Percentiles rank a stretch among this genome's conserved stretches.
These are phyloP conservation scores for Papilio glaucus DNA, from an alignment of 1,140 invertebrate genomes.

Conservation along the genomic window DNA sequence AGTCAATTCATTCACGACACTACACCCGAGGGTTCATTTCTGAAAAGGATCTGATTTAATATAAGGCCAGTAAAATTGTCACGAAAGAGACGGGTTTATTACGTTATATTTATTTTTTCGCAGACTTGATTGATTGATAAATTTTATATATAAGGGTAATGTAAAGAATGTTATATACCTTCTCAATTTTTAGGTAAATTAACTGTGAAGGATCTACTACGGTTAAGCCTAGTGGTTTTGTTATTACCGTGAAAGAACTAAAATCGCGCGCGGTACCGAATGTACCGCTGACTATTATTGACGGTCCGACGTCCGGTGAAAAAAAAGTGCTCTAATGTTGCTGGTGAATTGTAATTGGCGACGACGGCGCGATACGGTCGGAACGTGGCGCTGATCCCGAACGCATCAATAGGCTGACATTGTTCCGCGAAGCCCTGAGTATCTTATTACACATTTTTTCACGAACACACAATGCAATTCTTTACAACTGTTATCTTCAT, in stretches of 20 bases:
- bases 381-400: background rate
- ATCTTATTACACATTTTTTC: background rate
- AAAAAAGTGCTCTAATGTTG: too few relatives aligned
- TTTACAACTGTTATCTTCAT: background rate
- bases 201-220: too few relatives aligned
- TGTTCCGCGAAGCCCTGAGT: slow-evolving; percentile 1
- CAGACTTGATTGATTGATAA: slow-evolving; percentile 6
- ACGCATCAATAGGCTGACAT: background rate
- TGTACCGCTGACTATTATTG: too few relatives aligned
- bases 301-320: too few relatives aligned
- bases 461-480: background rate
- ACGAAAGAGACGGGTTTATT: background rate
- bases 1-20: background rate
- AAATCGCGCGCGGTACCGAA: too few relatives aligned
- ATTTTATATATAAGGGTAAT: too few relatives aligned
- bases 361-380: too few relatives aligned
- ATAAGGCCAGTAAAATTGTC: background rate
- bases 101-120: background rate
- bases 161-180: too few relatives aligned
- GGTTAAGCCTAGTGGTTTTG: too few relatives aligned
- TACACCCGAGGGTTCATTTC: slow-evolving; percentile 5
- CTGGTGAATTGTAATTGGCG: background rate
- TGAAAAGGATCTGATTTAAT: slow-evolving; percentile 15
- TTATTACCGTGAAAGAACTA: too few relatives aligned
- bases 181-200: too few relatives aligned